phyloP scores from a whole-genome alignment of 2,797 vertebrate species.

The Enteromius treurensis region DNA sequence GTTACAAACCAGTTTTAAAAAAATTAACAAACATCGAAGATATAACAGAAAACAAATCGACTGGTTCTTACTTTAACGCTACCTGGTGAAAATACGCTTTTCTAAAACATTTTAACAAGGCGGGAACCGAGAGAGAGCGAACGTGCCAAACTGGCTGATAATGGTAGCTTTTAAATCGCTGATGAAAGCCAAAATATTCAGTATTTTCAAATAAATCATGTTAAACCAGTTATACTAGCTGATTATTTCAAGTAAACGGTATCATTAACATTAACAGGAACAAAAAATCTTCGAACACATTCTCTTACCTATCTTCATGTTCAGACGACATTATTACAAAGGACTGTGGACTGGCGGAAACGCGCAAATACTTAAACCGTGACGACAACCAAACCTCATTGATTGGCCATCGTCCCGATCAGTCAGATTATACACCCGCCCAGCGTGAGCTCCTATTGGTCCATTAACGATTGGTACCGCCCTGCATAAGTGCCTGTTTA shows the following conservation, averaged over 20 bases:
- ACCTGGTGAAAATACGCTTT: neutral
- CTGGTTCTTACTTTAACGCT: rapidly evolving
- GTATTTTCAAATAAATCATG: neutral
- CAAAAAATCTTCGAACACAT: neutral
- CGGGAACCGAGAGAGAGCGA: constrained; percentile 8
- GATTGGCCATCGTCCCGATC: constrained; percentile 71
- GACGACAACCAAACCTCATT: constrained; percentile 50
- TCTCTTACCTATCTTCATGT: constrained; percentile 81
- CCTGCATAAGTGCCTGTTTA: neutral
- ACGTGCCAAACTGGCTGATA: neutral
- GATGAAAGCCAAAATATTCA: neutral
- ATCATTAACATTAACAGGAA: rapidly evolving
- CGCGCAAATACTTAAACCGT: constrained; percentile 73
- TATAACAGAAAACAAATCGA: no score
- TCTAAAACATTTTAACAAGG: neutral
- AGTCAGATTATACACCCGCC: constrained; percentile 63
- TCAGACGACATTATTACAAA: constrained; percentile 85
- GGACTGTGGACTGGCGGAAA: constrained; percentile 76
- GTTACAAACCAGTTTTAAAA: rapidly evolving
- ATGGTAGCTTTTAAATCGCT: neutral
- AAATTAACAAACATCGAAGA: neutral
- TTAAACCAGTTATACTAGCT: neutral
- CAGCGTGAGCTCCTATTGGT: constrained; percentile 58
- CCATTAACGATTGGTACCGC: neutral
- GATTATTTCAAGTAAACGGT: neutral